phyloP scores from a whole-genome alignment of 1,140 invertebrate genomes.

The Rhagoletis zephyria region DNA sequence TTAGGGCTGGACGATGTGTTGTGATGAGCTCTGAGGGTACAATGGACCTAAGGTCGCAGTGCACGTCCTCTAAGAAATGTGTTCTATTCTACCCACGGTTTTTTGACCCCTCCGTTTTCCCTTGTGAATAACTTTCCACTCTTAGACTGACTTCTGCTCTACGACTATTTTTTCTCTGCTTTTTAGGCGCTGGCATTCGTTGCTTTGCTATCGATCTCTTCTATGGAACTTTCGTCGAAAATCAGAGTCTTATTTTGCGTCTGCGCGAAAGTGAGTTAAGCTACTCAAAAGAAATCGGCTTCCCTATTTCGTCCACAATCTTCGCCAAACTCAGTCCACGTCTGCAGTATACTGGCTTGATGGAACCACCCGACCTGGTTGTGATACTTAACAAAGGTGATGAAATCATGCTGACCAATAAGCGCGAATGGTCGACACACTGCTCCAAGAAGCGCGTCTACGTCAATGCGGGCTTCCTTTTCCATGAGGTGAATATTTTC shows the following conservation, averaged over 20 bases:
- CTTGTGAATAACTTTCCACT: no score
- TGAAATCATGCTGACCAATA: slow-evolving; percentile 59
- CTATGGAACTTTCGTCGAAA: slow-evolving; percentile 60
- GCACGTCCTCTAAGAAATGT: no score
- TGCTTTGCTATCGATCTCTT: slow-evolving; percentile 66
- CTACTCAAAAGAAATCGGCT: slow-evolving; percentile 63
- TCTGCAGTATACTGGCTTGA: slow-evolving; percentile 64
- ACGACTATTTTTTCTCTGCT: not conserved
- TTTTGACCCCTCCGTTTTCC: no score
- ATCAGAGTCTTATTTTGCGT: slow-evolving; percentile 64
- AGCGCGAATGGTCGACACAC: slow-evolving; percentile 60
- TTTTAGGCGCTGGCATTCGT: slow-evolving; percentile 61
- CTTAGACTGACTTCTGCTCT: no score
- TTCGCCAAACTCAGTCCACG: slow-evolving; percentile 66
- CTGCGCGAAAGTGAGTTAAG: slow-evolving; percentile 65
- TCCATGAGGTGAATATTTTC: slow-evolving; percentile 58
- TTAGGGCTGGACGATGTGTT: no score
- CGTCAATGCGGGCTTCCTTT: slow-evolving; percentile 66
- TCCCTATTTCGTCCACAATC: slow-evolving; percentile 65
- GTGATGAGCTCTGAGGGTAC: no score
- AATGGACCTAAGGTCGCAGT: no score
- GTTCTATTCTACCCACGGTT: no score
- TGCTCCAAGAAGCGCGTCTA: slow-evolving; percentile 59
- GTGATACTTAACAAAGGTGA: slow-evolving; percentile 55
- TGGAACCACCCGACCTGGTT: not conserved